Percentiles rank a stretch among this genome's conserved stretches.
phyloP scores from a whole-genome alignment of 2,888 invertebrate species.

The Zygaena filipendulae region DNA sequence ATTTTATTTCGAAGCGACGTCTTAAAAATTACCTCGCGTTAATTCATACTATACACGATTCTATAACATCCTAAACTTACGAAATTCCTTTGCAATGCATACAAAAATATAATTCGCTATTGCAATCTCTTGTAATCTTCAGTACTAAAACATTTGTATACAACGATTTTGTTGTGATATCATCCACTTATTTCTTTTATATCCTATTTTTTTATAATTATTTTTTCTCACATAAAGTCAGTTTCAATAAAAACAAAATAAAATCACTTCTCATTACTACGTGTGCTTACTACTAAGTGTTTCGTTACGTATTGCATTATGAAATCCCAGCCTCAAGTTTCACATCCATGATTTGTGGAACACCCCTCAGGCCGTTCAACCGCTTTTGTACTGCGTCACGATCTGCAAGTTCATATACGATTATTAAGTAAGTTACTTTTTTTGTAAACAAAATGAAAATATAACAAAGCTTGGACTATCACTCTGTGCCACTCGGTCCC shows the following conservation, averaged over 20 bases:
- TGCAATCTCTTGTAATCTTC: conserved; percentile 56
- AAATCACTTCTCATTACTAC: conserved; percentile 61
- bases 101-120: conserved; percentile 63
- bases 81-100: conserved; percentile 32
- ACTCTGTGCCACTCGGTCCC: no score
- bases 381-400: conserved; percentile 97
- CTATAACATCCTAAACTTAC: conserved; percentile 30
- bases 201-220: conserved; percentile 41
- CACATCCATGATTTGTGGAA: conserved; percentile 60
- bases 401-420: conserved; percentile 78
- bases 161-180: conserved; percentile 41
- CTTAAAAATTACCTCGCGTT: conserved; percentile 30
- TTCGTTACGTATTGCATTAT: conserved; percentile 47
- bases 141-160: conserved; percentile 40
- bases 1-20: no score
- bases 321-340: conserved; percentile 63
- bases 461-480: no score
- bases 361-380: conserved; percentile 68
- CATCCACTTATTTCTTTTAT: conserved; percentile 53
- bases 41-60: conserved; percentile 29
- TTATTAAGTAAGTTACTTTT: no score
- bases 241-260: conserved; percentile 60
- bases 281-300: conserved; percentile 38
- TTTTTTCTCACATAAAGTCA: conserved; percentile 35
- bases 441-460: no score